A percentile compares a stretch with the other conserved stretches of the same genome.
Evolutionary conservation across 1,140 invertebrate genomes (phyloP).

Genomic region (honey bee (Apis mellifera)): DNA sequence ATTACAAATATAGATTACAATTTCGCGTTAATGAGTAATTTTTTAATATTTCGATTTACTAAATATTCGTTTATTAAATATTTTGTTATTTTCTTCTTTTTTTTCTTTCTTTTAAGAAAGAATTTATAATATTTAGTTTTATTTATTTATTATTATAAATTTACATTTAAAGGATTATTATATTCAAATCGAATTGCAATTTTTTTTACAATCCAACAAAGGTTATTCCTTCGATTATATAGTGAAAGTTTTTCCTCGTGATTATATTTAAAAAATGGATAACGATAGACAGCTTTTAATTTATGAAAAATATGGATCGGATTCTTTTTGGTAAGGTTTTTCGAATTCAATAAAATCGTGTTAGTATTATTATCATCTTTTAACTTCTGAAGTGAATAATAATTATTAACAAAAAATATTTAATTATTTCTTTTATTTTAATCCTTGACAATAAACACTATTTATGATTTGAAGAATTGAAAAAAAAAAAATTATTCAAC

Average conservation of each 20-base stretch:
- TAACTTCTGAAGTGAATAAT: not conserved
- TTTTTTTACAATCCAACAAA: not conserved
- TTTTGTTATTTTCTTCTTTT: not conserved
- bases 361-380: not conserved
- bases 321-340: conserved; percentile 64
- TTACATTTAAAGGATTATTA: not conserved
- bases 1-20: no score
- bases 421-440: not conserved
- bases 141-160: not conserved
- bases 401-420: not conserved
- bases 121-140: not conserved
- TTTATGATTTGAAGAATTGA: not conserved
- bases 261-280: conserved; percentile 47
- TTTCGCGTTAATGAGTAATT: no score
- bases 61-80: not conserved
- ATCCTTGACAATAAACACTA: not conserved
- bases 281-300: conserved; percentile 65
- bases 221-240: no score
- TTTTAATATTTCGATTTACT: no score
- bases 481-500: not conserved
- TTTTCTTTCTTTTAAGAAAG: not conserved
- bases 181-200: not conserved
- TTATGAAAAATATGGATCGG: conserved; percentile 29
- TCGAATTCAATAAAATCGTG: not conserved
- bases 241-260: not conserved